Base-by-base conservation (phyloP, 2,888 invertebrate species). In the Nemotelus nigrinus region DNA sequence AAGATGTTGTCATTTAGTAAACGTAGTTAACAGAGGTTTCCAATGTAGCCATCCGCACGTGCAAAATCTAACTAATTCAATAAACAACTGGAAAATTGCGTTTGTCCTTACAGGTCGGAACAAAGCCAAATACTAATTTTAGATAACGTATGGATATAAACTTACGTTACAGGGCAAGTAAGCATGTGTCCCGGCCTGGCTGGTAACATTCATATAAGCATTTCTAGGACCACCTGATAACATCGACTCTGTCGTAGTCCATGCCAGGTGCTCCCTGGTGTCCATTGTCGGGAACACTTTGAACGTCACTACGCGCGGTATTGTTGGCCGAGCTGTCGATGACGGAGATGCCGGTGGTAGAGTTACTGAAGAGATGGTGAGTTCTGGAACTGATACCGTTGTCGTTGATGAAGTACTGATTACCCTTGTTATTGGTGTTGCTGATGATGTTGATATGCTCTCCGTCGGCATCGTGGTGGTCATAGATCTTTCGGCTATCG, bases 361-460 rank as follows among this genome's bases (percentile, higher is more conserved):
- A 44, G 10, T 81, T 81, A 82, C 82, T 81, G 83, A 43, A n/a
- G 71, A 55, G 65, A 7, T 55, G 3, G 50, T 45, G 2, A 45
- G 41, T 41, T 39, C 63, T 58, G 68, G 44, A 65, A 8, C 45
- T 43, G 50, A 67, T 25, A 65, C 50, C 50, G 65, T 47, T 58
- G 58, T 53, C 7, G 50, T 67, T 58, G 60, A 76, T 68, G 68
- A 76, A 76, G 57, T 58, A 60, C 55, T 58, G 65, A 68, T 67
- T 68, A 68, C 10, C 43, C 65, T 43, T 68, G 58, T 57, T 43
- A 48, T 71, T 72, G 60, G 41, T 58, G 50, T 67, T 58, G 79
- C 63, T 77, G 77, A 77, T 77, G 74, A 4, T 48, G 58, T 72
- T 72, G 72, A 72, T 58, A 72, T 58, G 58, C 74, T 74, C 44